Evolutionary conservation across 2,888 invertebrate species (phyloP).

Genomic region (Amblyjoppa fuscipennis): DNA sequence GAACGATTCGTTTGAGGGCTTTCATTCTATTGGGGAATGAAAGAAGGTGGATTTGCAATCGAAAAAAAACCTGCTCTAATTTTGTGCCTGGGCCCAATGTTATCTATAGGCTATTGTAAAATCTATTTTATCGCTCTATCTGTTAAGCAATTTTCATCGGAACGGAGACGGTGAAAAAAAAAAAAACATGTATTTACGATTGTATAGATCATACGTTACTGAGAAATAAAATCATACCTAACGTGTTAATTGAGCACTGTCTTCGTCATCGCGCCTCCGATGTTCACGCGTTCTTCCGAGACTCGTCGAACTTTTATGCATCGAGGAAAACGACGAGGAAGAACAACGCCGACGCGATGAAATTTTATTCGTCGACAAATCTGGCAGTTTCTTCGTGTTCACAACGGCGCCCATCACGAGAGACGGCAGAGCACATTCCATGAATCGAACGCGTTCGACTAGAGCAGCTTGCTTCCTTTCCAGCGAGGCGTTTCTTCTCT

Average conservation of each 20-base stretch:
- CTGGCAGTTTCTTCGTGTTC: slow-evolving; percentile 56
- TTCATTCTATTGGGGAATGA: background rate
- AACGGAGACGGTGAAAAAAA: slow-evolving; percentile 9
- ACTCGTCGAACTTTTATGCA: slow-evolving; percentile 1
- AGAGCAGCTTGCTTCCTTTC: slow-evolving; percentile 75
- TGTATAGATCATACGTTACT: slow-evolving; percentile 50
- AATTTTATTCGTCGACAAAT: background rate
- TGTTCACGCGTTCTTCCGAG: background rate
- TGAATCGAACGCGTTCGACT: slow-evolving; percentile 75
- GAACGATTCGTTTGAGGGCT: slow-evolving; percentile 1
- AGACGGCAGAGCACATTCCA: slow-evolving; percentile 78
- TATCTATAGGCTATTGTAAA: slow-evolving; percentile 1
- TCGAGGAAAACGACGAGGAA: slow-evolving; percentile 12
- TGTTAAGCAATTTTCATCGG: slow-evolving; percentile 15
- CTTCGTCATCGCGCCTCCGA: background rate
- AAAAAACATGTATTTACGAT: slow-evolving; percentile 45
- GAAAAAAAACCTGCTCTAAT: slow-evolving; percentile 19
- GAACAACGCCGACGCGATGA: slow-evolving; percentile 1
- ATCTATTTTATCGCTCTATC: slow-evolving; percentile 17
- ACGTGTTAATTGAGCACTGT: slow-evolving; percentile 19
- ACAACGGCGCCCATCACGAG: slow-evolving; percentile 74
- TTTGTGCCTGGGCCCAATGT: slow-evolving; percentile 18
- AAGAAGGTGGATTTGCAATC: slow-evolving; percentile 2
- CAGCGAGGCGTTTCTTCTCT: slow-evolving; percentile 76
- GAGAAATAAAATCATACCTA: slow-evolving; percentile 58